Conservation (phyloP, 2,888 invertebrate species). For the Pharmacophagus antenor region DNA sequence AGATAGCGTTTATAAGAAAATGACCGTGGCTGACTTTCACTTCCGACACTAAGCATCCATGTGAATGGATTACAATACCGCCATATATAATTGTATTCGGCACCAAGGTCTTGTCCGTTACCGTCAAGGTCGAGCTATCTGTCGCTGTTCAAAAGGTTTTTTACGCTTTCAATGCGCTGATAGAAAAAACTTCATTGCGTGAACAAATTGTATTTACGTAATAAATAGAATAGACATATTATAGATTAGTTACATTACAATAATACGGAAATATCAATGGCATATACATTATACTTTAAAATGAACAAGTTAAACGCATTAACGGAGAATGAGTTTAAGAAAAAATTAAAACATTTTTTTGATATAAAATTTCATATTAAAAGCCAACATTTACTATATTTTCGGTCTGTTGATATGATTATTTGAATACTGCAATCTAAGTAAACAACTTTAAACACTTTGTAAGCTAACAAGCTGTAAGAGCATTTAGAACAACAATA, state of each 20-base stretch:
- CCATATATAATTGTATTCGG: constrained; percentile 9
- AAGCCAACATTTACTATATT: neutral
- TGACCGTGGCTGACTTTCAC: constrained; percentile 33
- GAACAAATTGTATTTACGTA: constrained; percentile 7
- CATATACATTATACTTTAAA: neutral
- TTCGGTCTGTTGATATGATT: neutral
- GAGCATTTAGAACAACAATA: neutral
- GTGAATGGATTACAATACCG: constrained; percentile 23
- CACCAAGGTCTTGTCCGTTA: constrained; percentile 18
- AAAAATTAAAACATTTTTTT: no score
- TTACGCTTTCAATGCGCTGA: constrained; percentile 10
- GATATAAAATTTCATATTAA: no score
- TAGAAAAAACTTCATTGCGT: neutral
- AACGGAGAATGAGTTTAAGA: no score
- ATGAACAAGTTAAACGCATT: neutral
- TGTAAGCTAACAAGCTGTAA: constrained; percentile 1
- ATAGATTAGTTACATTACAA: neutral
- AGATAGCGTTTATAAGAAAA: neutral
- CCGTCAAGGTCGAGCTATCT: constrained; percentile 19
- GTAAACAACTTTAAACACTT: neutral
- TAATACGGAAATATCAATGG: constrained; percentile 8
- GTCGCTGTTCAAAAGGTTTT: constrained; percentile 26
- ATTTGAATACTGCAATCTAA: neutral
- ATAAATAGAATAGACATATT: neutral
- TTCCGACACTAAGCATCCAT: constrained; percentile 27